These are phyloP conservation scores for Crypturellus tataupa DNA, from an alignment of 2,797 vertebrate species.

Conservation along the genomic window DNA sequence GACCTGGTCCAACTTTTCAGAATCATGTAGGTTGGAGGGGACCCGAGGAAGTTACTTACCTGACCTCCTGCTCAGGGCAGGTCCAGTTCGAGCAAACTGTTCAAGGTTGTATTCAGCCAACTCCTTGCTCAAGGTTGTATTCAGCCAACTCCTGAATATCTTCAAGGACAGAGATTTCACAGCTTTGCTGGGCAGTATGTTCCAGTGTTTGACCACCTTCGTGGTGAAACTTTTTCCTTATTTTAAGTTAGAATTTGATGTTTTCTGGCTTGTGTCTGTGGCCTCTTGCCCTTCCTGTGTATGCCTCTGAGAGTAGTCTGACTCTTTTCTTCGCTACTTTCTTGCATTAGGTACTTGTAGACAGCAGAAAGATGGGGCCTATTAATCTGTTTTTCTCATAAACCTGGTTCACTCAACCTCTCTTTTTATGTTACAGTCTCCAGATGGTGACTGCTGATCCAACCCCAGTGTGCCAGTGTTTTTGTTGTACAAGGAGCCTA, in stretches of 20 bases:
- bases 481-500: not conserved
- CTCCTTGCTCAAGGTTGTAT: rapidly evolving
- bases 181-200: not conserved
- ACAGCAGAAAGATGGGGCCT: not conserved
- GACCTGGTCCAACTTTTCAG: not conserved
- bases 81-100: not conserved
- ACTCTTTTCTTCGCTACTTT: not conserved
- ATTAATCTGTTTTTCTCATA: not conserved
- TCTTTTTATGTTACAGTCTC: not conserved
- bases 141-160: not conserved
- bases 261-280: not conserved
- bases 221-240: not conserved
- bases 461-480: not conserved
- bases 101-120: rapidly evolving
- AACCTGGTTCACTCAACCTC: not conserved
- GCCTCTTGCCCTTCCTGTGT: not conserved
- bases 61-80: not conserved
- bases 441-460: not conserved
- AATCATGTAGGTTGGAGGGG: not conserved
- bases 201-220: not conserved
- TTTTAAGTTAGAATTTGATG: not conserved
- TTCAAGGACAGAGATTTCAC: not conserved
- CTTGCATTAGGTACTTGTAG: not conserved
- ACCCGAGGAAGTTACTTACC: not conserved
- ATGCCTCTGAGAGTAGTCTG: not conserved